Conservation (phyloP, 1,140 invertebrate species). For the Eumaeus atala region DNA sequence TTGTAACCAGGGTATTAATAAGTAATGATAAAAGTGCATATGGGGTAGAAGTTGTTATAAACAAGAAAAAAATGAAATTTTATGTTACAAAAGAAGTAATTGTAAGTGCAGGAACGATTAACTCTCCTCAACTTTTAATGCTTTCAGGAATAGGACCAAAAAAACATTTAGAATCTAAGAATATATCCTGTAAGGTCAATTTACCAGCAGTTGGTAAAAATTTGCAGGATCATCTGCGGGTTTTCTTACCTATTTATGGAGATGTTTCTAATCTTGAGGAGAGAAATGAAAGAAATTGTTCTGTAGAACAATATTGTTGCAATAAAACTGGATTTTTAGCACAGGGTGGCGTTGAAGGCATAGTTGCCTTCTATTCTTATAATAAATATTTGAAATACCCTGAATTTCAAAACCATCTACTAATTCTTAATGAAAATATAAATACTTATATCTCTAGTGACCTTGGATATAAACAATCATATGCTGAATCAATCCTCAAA, state of each 20-base stretch:
- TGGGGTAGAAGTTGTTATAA: conserved; percentile 48
- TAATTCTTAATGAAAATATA: conserved; percentile 32
- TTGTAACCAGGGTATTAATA: conserved; percentile 67
- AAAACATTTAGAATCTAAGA: conserved; percentile 45
- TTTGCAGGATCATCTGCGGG: conserved; percentile 76
- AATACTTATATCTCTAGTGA: conserved; percentile 16
- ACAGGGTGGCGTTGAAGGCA: conserved; percentile 29
- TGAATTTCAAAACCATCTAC: conserved; percentile 48
- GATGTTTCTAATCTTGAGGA: conserved; percentile 29
- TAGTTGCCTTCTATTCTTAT: conserved; percentile 43
- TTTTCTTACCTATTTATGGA: conserved; percentile 39
- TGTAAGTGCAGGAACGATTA: conserved; percentile 69
- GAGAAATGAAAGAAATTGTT: conserved; percentile 24
- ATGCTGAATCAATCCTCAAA: conserved; percentile 48
- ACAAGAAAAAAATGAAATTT: conserved; percentile 34
- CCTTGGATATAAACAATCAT: conserved; percentile 42
- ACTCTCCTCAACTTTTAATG: conserved; percentile 71
- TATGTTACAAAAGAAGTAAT: conserved; percentile 70
- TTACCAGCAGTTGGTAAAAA: conserved; percentile 81
- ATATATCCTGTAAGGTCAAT: conserved; percentile 73
- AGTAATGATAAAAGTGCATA: conserved; percentile 33
- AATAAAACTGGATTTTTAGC: conserved; percentile 45
- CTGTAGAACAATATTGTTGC: conserved; percentile 44
- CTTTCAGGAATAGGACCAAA: conserved; percentile 62
- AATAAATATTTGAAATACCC: conserved; percentile 33